phyloP scores from a whole-genome alignment of 2,113 vertebrate species.

The Alethe castanea region DNA sequence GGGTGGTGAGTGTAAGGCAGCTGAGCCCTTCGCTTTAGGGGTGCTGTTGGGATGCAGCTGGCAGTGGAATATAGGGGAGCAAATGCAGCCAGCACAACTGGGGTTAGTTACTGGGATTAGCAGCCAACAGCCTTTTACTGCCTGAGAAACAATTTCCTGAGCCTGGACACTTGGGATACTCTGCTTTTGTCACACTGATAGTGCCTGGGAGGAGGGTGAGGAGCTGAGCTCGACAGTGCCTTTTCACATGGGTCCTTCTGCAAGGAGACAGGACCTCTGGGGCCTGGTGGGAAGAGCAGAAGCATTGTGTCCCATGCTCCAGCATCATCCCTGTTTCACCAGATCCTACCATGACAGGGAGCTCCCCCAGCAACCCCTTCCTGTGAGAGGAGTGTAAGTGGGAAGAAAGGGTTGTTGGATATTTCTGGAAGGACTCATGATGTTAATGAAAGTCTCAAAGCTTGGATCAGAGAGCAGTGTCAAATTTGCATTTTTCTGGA shows the following conservation, averaged over 20 bases:
- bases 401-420: background rate
- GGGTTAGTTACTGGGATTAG: too few species aligned
- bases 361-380: background rate
- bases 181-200: background rate
- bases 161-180: background rate
- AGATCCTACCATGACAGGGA: background rate
- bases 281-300: background rate
- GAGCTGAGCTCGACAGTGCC: background rate
- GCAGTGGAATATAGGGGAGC: background rate
- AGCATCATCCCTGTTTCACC: rapidly evolving
- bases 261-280: background rate
- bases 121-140: background rate
- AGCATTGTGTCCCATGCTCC: background rate
- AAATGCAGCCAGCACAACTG: background rate
- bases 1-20: background rate
- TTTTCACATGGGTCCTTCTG: background rate
- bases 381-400: background rate
- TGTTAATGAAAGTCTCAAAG: background rate
- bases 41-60: background rate
- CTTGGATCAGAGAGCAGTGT: background rate
- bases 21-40: background rate
- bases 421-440: background rate
- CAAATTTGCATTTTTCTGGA: background rate
- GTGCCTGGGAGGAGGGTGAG: rapidly evolving
- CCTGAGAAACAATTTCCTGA: background rate